Evolutionary conservation across 2,113 vertebrate genomes (phyloP).

Genomic region (Pluvianellus socialis): DNA sequence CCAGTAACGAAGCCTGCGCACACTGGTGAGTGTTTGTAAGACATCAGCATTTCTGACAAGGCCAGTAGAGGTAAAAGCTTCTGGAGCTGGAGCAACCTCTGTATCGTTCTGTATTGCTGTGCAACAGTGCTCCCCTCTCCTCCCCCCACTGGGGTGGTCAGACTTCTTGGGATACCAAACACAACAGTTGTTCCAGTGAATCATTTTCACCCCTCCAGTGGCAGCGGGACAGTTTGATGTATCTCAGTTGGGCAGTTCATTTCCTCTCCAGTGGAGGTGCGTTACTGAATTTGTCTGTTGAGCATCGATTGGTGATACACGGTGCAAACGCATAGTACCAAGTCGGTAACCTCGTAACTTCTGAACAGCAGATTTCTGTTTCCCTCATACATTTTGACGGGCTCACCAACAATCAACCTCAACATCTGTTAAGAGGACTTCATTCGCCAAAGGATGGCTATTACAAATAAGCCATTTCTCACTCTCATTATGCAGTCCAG

Average conservation of each 20-base stretch:
- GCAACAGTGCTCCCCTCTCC: not conserved
- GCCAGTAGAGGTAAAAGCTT: not conserved
- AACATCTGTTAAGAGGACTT: not conserved
- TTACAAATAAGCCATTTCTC: not conserved
- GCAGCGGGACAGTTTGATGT: not conserved
- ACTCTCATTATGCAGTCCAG: not conserved
- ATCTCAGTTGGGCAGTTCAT: not conserved
- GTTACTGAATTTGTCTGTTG: not conserved
- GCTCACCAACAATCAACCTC: not conserved
- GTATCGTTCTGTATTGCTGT: not conserved
- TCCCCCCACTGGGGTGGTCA: accelerated
- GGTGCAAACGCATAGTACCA: not conserved
- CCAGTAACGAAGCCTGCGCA: not conserved
- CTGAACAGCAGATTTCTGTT: not conserved
- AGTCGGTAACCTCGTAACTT: not conserved
- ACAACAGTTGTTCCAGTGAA: not conserved
- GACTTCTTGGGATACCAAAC: not conserved
- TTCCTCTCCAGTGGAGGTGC: not conserved
- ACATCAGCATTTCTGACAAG: not conserved
- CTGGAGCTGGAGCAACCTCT: not conserved
- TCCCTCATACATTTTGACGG: not conserved
- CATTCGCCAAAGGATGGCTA: not conserved
- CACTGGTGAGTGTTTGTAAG: not conserved
- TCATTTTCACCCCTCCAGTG: not conserved
- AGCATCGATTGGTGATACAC: not conserved